Evolutionary conservation across 1,140 invertebrate genomes (phyloP), one percentile per base, ranked within the genome.

Genomic region (Macrocentrus cingulum): DNA sequence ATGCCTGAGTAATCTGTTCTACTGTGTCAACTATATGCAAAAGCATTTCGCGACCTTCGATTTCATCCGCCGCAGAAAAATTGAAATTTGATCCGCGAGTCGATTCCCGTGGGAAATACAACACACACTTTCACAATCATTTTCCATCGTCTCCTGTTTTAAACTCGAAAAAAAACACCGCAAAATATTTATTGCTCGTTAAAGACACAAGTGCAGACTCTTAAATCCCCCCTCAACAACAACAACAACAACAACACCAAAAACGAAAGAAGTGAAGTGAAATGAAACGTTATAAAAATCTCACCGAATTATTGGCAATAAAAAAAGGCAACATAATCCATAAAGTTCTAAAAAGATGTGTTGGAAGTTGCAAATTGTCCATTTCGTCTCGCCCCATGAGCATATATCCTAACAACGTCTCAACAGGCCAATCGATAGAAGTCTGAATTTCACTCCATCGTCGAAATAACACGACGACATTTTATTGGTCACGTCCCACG

Each of bases 71-170:
- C 46, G n/a, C 46, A 49, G 46, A 49, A 49, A 49, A n/a, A n/a
- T 34, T 49, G 46, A 49, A 49, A 49, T 49, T 15, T 15, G 46
- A 49, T 7, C 19, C 16, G 23, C 9, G 46, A 49, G 11, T 22
- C 25, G 46, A 49, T 49, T 49, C 46, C 25, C 46, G 46, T 49
- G 23, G 16, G 46, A 49, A 49, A 32, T 49, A 49, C 36, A 25
- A 34, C 11, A 7, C 29, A 36, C 46, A 16, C 46, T 49, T 49
- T 49, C 46, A 49, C 46, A 32, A 20, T 49, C 15, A 49, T 49
- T 34, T 49, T 32, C 23, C 46, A 49, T 32, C 16, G 6, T 34
- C 11, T 34, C 11, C 29, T 6, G 6, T 34, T 34, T 34, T 11
- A 7, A 6, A 6, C 29, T 34, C 29, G 11, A 34, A 7, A 34